Conservation (phyloP, 92 coral and sea anemone genomes). For the Ricordea florida region DNA sequence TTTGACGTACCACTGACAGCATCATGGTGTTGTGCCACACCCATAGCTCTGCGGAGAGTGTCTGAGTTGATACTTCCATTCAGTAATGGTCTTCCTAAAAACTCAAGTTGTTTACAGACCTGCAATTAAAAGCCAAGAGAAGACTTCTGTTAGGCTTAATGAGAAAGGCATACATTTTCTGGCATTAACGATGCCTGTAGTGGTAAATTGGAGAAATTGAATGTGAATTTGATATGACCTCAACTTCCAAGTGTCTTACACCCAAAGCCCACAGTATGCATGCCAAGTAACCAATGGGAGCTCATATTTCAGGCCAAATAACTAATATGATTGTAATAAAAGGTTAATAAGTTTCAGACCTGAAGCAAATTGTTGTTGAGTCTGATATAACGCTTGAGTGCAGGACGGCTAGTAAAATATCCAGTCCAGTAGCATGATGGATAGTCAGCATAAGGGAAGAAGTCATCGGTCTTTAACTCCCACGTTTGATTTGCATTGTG, state of each 20-base stretch:
- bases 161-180: too few relatives aligned
- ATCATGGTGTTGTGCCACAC: slow-evolving; percentile 96
- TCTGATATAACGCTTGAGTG: slow-evolving; percentile 91
- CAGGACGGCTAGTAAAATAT: slow-evolving; percentile 96
- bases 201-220: too few relatives aligned
- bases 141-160: too few relatives aligned
- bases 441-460: slow-evolving; percentile 98
- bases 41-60: slow-evolving; percentile 86
- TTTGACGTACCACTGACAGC: slow-evolving; percentile 98
- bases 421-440: slow-evolving; percentile 99
- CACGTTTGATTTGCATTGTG: slow-evolving; percentile 81
- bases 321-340: too few relatives aligned
- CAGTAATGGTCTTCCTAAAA: slow-evolving; percentile 56
- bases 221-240: too few relatives aligned
- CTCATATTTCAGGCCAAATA: too few relatives aligned
- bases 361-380: slow-evolving; percentile 87
- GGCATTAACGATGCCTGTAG: too few relatives aligned
- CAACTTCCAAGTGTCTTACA: too few relatives aligned
- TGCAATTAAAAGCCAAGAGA: too few relatives aligned
- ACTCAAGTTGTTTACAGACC: slow-evolving; percentile 97
- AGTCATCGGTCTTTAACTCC: slow-evolving; percentile 96
- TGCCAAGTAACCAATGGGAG: too few relatives aligned
- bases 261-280: too few relatives aligned
- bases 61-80: slow-evolving; percentile 71
- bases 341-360: slow-evolving; percentile 68